Conservation (phyloP, 2,888 invertebrate species). For the Trichogramma evanescens region DNA sequence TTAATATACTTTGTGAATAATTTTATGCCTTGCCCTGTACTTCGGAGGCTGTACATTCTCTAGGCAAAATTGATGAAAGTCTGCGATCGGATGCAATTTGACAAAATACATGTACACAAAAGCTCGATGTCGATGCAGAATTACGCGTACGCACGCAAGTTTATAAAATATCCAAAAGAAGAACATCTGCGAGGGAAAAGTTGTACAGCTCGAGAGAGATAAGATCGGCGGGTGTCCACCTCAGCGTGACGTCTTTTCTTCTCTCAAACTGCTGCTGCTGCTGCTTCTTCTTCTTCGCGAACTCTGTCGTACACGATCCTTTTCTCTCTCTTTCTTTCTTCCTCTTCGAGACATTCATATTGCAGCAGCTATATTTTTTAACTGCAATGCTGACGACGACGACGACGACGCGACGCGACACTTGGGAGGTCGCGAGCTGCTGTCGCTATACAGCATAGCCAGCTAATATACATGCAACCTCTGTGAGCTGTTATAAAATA, state of each 20-base stretch:
- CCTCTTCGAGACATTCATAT: neutral
- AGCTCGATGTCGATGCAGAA: too few relatives aligned
- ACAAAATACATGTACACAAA: too few relatives aligned
- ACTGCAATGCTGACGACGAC: too few relatives aligned
- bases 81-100: too few relatives aligned
- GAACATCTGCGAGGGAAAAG: too few relatives aligned
- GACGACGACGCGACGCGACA: neutral
- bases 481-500: too few relatives aligned
- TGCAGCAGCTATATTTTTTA: too few relatives aligned
- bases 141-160: neutral
- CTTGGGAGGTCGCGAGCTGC: neutral
- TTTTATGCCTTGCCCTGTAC: too few relatives aligned
- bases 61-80: neutral
- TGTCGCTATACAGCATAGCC: neutral
- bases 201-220: conserved; percentile 33
- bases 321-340: neutral
- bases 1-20: neutral
- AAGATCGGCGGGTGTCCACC: conserved; percentile 48
- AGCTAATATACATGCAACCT: too few relatives aligned
- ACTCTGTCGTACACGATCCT: conserved; percentile 8
- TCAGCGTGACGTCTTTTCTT: conserved; percentile 46
- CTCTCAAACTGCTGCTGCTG: conserved; percentile 31
- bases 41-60: too few relatives aligned
- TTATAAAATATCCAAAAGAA: too few relatives aligned
- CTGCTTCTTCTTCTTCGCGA: conserved; percentile 11